Percentiles rank a stretch among this genome's conserved stretches.
phyloP scores from a whole-genome alignment of 2,888 invertebrate species.

The Meteorus cinctellus region DNA sequence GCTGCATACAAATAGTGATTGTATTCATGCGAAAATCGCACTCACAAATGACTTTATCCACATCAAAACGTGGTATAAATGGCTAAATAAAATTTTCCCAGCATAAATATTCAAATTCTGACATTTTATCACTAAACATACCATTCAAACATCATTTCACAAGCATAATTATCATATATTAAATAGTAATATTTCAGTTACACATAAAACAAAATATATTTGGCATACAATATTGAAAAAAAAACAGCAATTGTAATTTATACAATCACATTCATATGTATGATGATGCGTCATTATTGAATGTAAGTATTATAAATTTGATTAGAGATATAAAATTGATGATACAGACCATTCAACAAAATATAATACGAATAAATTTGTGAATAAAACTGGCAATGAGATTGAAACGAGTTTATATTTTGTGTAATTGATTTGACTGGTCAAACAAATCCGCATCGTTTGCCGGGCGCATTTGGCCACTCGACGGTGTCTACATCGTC shows the following conservation, averaged over 20 bases:
- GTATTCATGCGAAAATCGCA: background rate
- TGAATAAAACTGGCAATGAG: background rate
- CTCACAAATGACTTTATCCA: background rate
- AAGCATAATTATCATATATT: background rate
- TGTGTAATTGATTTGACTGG: constrained; percentile 28
- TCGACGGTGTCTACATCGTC: background rate
- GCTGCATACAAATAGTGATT: background rate
- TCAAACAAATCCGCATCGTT: constrained; percentile 26
- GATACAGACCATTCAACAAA: background rate
- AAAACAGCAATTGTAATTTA: background rate
- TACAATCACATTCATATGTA: background rate
- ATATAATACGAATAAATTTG: constrained; percentile 31
- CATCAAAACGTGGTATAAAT: background rate
- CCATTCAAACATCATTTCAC: too few relatives aligned
- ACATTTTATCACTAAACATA: too few relatives aligned
- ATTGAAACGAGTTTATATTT: background rate
- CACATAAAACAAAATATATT: background rate
- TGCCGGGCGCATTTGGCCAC: constrained; percentile 23
- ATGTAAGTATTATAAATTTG: background rate
- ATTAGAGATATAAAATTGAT: too few relatives aligned
- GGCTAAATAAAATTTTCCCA: background rate
- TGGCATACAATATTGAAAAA: background rate
- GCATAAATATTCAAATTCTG: background rate
- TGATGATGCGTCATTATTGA: background rate
- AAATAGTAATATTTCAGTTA: background rate